Base-by-base conservation (phyloP, 2,797 vertebrate species). In the Synanceia verrucosa region DNA sequence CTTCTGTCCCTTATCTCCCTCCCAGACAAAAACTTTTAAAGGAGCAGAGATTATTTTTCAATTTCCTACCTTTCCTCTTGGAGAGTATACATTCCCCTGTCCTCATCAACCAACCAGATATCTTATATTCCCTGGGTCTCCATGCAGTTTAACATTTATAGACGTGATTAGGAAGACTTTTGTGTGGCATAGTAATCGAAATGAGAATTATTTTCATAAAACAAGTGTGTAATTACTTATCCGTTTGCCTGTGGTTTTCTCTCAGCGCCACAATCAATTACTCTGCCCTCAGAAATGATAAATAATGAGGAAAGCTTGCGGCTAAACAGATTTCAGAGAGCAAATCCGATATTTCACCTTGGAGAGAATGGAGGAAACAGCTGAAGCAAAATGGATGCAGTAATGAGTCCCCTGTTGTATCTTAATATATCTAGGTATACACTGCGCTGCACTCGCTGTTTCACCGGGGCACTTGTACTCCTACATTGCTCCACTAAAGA, bases 21-120 rank as follows among this genome's bases (percentile, higher is more conserved):
- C 55, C 53, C 55, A 79, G 65, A 86, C 75, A 81, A 86, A 91
- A 90, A 83, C 70, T 73, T 87, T 70, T 58, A 65, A 82, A 87
- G 83, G 78, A 73, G 63, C 70, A 52, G 60, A 93, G 88, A 91
- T 90, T 86, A 86, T 86, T 91, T 91, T 93, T 91, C 87, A 87
- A 90, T 91, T 90, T 88, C 70, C 86, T 70, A 77, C 73, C 76
- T 78, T 86, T 87, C 74, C 72, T 86, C 68, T 56, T 48, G 57
- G 70, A 86, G 84, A 82, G 61, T 65, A 67, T 59, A 72, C 60
- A 58, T 82, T 53, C 66, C 79, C 74, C 74, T 47, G 33, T 74
- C 53, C 75, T 89, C 82, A 86, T 91, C 84, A 88, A 24, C 70
- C 71, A 52, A 52, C 24, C 39, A 78, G 81, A 80, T 90, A 90